phyloP scores from a whole-genome alignment of 2,113 vertebrate species.

The Sclerurus mexicanus region DNA sequence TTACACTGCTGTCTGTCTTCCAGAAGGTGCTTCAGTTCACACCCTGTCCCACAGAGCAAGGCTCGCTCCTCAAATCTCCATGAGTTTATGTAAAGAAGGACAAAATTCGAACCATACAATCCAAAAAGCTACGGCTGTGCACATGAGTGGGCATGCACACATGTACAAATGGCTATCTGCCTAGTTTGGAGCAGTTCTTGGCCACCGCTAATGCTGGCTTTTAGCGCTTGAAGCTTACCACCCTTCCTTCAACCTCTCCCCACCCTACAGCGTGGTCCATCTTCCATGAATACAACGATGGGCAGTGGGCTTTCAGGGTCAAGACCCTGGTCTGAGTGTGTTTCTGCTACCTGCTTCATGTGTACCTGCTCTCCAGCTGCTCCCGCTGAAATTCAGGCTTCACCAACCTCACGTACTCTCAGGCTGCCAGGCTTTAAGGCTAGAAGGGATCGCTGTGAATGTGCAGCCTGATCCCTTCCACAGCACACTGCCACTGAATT shows the following conservation, averaged over 20 bases:
- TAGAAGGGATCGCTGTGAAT: background rate
- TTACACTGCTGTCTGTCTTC: slow-evolving; percentile 81
- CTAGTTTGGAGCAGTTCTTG: background rate
- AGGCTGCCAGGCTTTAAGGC: background rate
- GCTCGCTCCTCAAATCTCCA: background rate
- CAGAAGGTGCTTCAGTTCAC: slow-evolving; percentile 73
- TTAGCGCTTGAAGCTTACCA: background rate
- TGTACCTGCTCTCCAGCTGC: background rate
- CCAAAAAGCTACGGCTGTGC: background rate
- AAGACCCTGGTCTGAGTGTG: rapidly evolving
- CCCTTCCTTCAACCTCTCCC: background rate
- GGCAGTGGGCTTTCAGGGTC: background rate
- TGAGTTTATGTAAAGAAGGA: background rate
- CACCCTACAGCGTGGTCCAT: background rate
- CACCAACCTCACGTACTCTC: background rate
- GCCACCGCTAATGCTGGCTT: background rate
- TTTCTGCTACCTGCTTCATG: background rate
- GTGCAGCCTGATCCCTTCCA: background rate
- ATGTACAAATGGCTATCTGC: background rate
- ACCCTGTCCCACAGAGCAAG: slow-evolving; percentile 42
- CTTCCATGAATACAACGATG: background rate
- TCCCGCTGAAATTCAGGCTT: background rate
- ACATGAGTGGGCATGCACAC: rapidly evolving
- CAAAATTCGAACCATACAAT: background rate
- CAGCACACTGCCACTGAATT: slow-evolving; percentile 13